Conservation (phyloP, 2,113 vertebrate genomes). For the Atlantisia rogersi region DNA sequence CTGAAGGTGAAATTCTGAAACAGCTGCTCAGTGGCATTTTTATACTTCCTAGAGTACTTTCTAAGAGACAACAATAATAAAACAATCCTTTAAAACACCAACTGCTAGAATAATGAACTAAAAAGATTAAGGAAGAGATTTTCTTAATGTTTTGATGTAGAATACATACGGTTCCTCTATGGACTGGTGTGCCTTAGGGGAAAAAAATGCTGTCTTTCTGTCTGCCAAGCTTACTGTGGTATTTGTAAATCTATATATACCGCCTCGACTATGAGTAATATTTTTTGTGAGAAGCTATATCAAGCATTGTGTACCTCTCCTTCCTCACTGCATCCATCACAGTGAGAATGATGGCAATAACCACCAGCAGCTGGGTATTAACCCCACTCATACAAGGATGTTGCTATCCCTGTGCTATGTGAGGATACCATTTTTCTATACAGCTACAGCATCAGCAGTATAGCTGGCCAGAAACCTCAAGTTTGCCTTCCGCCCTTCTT, state of each 20-base stretch:
- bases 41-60: not conserved
- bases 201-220: not conserved
- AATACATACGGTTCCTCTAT: not conserved
- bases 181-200: not conserved
- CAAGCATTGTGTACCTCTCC: not conserved
- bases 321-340: not conserved
- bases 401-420: not conserved
- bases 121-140: not conserved
- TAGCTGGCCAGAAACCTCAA: not conserved
- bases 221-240: not conserved
- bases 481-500: not conserved
- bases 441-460: not conserved
- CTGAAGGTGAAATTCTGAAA: not conserved
- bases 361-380: not conserved
- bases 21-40: not conserved
- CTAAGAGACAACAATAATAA: not conserved
- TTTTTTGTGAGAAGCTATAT: not conserved
- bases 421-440: no score
- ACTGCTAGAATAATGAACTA: not conserved
- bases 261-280: not conserved
- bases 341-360: not conserved
- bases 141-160: not conserved
- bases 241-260: not conserved
- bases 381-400: not conserved
- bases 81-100: not conserved